Conservation (phyloP, 2,113 vertebrate genomes). For the Laterallus jamaicensis region DNA sequence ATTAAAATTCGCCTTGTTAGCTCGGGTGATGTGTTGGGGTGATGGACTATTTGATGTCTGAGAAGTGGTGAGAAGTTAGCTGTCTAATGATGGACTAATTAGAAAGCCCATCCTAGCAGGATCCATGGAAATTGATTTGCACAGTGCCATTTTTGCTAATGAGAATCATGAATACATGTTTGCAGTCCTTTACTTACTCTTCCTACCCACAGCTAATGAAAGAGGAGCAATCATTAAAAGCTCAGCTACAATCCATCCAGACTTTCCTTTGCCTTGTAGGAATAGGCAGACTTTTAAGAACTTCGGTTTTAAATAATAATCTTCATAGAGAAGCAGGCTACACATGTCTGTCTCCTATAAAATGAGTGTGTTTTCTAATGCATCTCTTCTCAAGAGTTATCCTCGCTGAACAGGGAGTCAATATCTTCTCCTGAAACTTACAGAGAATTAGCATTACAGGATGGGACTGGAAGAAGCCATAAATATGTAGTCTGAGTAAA, state of each 20-base stretch:
- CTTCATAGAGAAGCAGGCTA: not conserved
- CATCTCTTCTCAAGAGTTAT: not conserved
- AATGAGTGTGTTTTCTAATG: not conserved
- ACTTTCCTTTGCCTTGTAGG: not conserved
- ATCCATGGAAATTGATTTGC: constrained; percentile 70
- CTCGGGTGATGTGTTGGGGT: not conserved
- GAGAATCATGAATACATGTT: constrained; percentile 49
- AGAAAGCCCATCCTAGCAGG: constrained; percentile 64
- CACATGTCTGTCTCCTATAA: not conserved
- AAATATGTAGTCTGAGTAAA: constrained; percentile 48
- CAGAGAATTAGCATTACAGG: not conserved
- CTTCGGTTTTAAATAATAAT: constrained; percentile 6
- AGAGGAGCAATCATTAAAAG: constrained; percentile 8
- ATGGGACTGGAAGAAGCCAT: not conserved
- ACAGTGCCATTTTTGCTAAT: constrained; percentile 65
- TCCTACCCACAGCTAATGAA: constrained; percentile 39
- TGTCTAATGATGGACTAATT: constrained; percentile 66
- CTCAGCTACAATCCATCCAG: not conserved
- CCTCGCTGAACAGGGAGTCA: not conserved
- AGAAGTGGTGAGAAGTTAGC: constrained; percentile 50
- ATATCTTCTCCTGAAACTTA: not conserved
- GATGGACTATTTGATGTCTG: constrained; percentile 49
- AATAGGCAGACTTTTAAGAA: not conserved
- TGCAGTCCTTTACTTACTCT: constrained; percentile 47
- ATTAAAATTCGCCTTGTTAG: constrained; percentile 72